These are phyloP conservation scores for Halictus quadricinctus DNA, from an alignment of 2,888 invertebrate species.

Conservation along the genomic window DNA sequence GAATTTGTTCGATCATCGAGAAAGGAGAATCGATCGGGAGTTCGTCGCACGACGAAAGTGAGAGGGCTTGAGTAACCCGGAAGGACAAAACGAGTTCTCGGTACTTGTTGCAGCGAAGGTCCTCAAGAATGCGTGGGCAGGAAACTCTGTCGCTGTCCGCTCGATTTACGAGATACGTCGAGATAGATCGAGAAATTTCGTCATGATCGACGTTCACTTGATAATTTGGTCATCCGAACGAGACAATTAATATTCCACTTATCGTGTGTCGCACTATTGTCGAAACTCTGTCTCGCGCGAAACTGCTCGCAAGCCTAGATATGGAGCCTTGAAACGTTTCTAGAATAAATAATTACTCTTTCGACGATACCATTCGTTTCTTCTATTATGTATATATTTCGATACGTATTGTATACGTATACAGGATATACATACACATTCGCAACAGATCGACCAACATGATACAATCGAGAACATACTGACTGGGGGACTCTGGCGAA, in stretches of 20 bases:
- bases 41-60: conserved; percentile 80
- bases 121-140: conserved; percentile 42
- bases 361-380: neutral
- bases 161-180: conserved; percentile 35
- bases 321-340: neutral
- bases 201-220: neutral
- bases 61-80: conserved; percentile 75
- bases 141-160: conserved; percentile 36
- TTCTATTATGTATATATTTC: too few relatives aligned
- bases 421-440: neutral
- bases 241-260: neutral
- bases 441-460: neutral
- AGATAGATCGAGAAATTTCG: conserved; percentile 23
- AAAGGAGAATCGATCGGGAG: conserved; percentile 58
- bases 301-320: neutral
- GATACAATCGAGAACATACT: neutral
- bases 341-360: conserved; percentile 12
- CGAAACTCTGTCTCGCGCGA: neutral
- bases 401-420: too few relatives aligned
- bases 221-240: neutral
- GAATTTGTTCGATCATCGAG: conserved; percentile 40
- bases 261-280: neutral
- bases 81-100: conserved; percentile 68
- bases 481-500: neutral
- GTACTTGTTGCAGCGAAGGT: conserved; percentile 51